Conservation (phyloP, 2,888 invertebrate species). For the Nemoura dubitans region DNA sequence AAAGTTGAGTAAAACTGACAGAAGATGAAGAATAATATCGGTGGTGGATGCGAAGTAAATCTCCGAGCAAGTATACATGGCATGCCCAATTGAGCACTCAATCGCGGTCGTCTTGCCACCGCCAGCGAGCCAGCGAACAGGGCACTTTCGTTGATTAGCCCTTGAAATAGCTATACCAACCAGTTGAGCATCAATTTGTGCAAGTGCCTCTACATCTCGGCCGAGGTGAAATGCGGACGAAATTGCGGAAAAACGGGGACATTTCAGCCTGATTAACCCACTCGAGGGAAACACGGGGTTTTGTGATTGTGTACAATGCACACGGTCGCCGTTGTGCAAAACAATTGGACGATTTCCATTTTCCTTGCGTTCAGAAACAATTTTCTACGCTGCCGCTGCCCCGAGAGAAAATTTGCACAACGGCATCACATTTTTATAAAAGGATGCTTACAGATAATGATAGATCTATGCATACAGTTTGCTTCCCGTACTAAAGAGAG, state of each 20-base stretch:
- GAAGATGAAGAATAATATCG: not conserved
- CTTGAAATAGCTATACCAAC: not conserved
- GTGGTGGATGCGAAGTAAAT: not conserved
- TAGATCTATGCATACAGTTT: too few species aligned
- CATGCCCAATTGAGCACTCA: not conserved
- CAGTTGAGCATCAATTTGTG: constrained; percentile 12
- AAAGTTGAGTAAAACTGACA: not conserved
- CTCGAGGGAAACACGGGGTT: not conserved
- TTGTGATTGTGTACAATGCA: not conserved
- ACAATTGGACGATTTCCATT: not conserved
- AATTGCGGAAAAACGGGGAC: not conserved
- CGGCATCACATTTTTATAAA: not conserved
- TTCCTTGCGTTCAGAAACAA: not conserved
- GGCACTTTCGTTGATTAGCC: not conserved
- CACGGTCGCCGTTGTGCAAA: not conserved
- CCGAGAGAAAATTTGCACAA: not conserved
- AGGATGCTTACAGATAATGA: too few species aligned
- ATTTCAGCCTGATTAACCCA: not conserved
- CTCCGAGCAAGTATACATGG: not conserved
- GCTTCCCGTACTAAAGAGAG: not conserved
- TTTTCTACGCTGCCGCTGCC: not conserved
- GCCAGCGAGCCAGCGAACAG: not conserved
- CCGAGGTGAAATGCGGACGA: not conserved
- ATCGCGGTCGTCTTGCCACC: not conserved
- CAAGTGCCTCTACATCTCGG: not conserved